Evolutionary conservation across 2,113 vertebrate species (phyloP), one percentile per base, ranked within the genome.

Genomic region (Bagarius yarrelli): DNA sequence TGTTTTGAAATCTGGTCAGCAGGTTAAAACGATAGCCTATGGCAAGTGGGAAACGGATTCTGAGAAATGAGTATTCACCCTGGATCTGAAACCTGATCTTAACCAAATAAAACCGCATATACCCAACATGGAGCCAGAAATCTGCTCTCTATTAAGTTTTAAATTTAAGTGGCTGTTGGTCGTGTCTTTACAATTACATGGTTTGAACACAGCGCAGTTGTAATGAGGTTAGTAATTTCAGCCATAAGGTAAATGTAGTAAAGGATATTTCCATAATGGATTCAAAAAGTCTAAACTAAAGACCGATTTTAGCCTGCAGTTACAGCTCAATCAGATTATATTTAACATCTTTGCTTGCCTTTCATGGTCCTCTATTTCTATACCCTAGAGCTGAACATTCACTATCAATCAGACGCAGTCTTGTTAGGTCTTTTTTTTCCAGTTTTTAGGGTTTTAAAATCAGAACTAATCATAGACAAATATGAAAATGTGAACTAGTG

Each of bases 81-180:
- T 52, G 59, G 11, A 23, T 78, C 9, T 47, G 76, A 34, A 78
- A 64, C 60, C 44, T 53, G 60, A 78, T 25, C 59, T 64, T 53
- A 78, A 78, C 21, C 11, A 50, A 64, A 52, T 78, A 27, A 64
- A 52, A 52, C n/a, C 4, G 16, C 11, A 63, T 59, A 32, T 52
- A 34, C 27, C 9, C 9, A 64, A 21, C 52, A 32, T 18, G 6
- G n/a, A 59, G 34, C n/a, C 53, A 76, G 55, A 76, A 59, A 36
- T 34, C 53, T 8, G 52, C 18, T 69, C 15, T 30, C 9, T 52
- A 52, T 76, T 15, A 36, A 9, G 36, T 59, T 75, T 59, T 75
- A 59, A 21, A 30, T 47, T 47, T 16, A 16, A 70, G 14, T 25
- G 40, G 25, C 40, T 47, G 5, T 6, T 27, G 66, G 34, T n/a